phyloP scores from a whole-genome alignment of 92 coral and sea anemone genomes.

The Bergia sp. region DNA sequence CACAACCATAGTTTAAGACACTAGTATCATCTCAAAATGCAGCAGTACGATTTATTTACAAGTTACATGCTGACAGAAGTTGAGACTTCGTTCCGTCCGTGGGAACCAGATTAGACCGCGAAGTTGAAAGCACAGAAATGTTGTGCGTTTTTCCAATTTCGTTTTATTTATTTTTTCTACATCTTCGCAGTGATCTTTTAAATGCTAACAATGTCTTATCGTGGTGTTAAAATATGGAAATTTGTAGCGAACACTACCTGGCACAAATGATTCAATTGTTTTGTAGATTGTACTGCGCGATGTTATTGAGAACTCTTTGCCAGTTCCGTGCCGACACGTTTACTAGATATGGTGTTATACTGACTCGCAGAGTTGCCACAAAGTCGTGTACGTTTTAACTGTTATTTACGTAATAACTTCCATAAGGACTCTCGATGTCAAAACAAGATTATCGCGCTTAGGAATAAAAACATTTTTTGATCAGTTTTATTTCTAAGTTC shows the following conservation, averaged over 20 bases:
- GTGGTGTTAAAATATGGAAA: conserved; percentile 30
- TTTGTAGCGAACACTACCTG: background rate
- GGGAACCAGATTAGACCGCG: background rate
- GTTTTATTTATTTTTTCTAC: conserved; percentile 21
- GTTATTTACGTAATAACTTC: too few species aligned
- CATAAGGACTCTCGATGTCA: too few species aligned
- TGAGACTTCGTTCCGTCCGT: background rate
- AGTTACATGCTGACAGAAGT: background rate
- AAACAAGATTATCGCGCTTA: background rate
- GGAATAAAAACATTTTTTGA: too few species aligned
- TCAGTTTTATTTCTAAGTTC: background rate
- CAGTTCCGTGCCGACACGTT: background rate
- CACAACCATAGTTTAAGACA: background rate
- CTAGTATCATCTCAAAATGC: background rate
- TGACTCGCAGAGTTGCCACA: background rate
- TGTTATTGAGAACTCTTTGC: background rate
- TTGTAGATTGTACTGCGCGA: conserved; percentile 12
- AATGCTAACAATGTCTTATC: conserved; percentile 2
- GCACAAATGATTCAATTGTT: conserved; percentile 16
- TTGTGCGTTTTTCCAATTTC: background rate
- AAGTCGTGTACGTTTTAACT: background rate
- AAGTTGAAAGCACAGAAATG: background rate
- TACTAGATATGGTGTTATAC: background rate
- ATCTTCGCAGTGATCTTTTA: conserved; percentile 8
- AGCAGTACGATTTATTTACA: background rate